These are phyloP conservation scores for Anarsia innoxiella DNA, from an alignment of 2,888 invertebrate genomes.

Conservation along the genomic window DNA sequence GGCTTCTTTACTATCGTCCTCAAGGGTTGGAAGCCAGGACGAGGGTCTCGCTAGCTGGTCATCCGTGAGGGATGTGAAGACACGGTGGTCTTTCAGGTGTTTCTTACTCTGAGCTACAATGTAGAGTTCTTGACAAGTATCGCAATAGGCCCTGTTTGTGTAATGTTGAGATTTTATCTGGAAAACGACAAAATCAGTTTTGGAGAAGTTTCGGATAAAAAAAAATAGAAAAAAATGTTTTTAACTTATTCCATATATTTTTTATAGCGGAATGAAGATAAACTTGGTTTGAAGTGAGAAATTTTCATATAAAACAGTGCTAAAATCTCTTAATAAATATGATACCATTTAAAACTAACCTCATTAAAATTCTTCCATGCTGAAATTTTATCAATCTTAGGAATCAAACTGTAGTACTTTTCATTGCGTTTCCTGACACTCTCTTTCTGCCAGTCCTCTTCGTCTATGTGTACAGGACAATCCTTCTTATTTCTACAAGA, in stretches of 20 bases:
- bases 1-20: slow-evolving; percentile 87
- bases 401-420: slow-evolving; percentile 58
- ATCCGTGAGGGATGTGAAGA: slow-evolving; percentile 70
- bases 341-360: slow-evolving; percentile 50
- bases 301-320: too few relatives aligned
- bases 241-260: too few relatives aligned
- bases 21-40: slow-evolving; percentile 79
- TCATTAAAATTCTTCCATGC: slow-evolving; percentile 70
- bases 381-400: slow-evolving; percentile 68
- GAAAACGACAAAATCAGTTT: too few relatives aligned
- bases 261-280: too few relatives aligned
- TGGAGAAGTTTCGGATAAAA: too few relatives aligned
- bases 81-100: slow-evolving; percentile 75
- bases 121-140: slow-evolving; percentile 77
- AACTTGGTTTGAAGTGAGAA: too few relatives aligned
- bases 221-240: too few relatives aligned
- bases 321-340: too few relatives aligned
- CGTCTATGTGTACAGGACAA: slow-evolving; percentile 81
- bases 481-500: slow-evolving; percentile 87
- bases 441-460: slow-evolving; percentile 71
- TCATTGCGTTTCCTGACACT: slow-evolving; percentile 58
- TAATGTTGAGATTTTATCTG: slow-evolving; percentile 59
- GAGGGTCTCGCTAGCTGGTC: slow-evolving; percentile 78
- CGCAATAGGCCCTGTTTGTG: slow-evolving; percentile 77
- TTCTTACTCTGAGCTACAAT: slow-evolving; percentile 42